These are phyloP conservation scores for Columbina picui DNA, from an alignment of 2,113 vertebrate genomes.

Conservation along the genomic window DNA sequence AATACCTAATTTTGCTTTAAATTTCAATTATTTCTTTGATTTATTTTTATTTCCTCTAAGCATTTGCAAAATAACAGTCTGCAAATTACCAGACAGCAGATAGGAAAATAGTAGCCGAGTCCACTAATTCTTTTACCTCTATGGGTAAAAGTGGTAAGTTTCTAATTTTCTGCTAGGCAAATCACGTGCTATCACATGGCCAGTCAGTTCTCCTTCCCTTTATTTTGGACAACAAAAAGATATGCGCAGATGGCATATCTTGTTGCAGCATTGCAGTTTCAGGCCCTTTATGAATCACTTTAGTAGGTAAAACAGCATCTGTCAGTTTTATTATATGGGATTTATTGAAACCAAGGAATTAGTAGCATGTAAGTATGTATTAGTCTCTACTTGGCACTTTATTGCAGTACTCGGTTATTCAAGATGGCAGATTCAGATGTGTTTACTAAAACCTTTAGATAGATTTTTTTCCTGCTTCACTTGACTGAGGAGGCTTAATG, in stretches of 20 bases:
- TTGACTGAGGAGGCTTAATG: background rate
- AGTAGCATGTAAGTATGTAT: background rate
- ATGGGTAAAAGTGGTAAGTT: background rate
- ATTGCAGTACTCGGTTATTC: background rate
- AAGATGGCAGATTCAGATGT: background rate
- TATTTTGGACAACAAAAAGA: background rate
- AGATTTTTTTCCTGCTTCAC: background rate
- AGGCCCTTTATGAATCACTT: conserved; percentile 2
- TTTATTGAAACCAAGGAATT: conserved; percentile 22
- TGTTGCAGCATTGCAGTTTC: background rate
- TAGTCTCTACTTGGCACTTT: conserved; percentile 7
- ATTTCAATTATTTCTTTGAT: background rate
- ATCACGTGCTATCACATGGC: background rate
- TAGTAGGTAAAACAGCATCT: conserved; percentile 59
- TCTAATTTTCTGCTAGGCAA: background rate
- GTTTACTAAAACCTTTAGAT: background rate
- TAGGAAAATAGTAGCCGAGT: background rate
- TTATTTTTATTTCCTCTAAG: background rate
- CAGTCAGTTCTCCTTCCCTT: background rate
- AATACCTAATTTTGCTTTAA: background rate
- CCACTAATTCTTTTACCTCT: background rate
- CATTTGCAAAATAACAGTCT: background rate
- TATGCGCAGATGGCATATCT: conserved; percentile 40
- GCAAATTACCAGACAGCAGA: background rate
- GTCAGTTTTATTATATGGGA: conserved; percentile 12